phyloP scores from a whole-genome alignment of 2,888 invertebrate species.

The Cerceris rybyensis region DNA sequence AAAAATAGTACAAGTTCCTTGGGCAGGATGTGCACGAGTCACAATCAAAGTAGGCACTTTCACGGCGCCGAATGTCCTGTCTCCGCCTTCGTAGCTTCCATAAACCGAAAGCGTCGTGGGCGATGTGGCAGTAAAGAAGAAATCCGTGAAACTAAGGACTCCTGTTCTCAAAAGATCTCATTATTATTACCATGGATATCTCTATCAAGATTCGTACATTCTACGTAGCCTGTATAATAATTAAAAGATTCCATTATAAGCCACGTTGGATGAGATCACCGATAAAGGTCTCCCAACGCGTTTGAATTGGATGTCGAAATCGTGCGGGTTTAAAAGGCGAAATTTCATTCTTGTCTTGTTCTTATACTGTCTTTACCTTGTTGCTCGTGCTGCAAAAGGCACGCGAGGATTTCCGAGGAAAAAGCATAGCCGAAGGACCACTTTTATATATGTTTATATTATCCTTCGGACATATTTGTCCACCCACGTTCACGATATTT shows the following conservation, averaged over 20 bases:
- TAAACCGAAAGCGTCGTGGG: slow-evolving; percentile 68
- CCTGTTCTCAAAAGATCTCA: slow-evolving; percentile 1
- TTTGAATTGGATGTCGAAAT: neutral
- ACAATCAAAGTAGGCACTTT: slow-evolving; percentile 60
- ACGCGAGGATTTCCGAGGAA: too few species aligned
- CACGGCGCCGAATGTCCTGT: slow-evolving; percentile 58
- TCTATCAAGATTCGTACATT: neutral
- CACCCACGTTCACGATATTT: too few species aligned
- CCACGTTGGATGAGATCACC: slow-evolving; percentile 5
- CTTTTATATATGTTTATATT: too few species aligned
- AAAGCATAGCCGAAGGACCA: too few species aligned
- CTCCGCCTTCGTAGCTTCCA: slow-evolving; percentile 65
- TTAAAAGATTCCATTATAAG: slow-evolving; percentile 13
- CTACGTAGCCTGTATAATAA: neutral
- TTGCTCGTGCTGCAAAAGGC: too few species aligned
- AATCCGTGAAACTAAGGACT: slow-evolving; percentile 39
- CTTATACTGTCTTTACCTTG: neutral
- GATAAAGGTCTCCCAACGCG: neutral
- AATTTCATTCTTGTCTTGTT: neutral
- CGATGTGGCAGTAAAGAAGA: slow-evolving; percentile 59
- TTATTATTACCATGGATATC: slow-evolving; percentile 13
- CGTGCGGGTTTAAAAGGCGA: neutral
- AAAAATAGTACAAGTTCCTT: slow-evolving; percentile 16
- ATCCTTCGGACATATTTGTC: too few species aligned
- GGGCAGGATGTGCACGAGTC: slow-evolving; percentile 31